Evolutionary conservation across 2,888 invertebrate genomes (phyloP), one percentile per base, ranked within the genome.

Genomic region (Hesperia comma): DNA sequence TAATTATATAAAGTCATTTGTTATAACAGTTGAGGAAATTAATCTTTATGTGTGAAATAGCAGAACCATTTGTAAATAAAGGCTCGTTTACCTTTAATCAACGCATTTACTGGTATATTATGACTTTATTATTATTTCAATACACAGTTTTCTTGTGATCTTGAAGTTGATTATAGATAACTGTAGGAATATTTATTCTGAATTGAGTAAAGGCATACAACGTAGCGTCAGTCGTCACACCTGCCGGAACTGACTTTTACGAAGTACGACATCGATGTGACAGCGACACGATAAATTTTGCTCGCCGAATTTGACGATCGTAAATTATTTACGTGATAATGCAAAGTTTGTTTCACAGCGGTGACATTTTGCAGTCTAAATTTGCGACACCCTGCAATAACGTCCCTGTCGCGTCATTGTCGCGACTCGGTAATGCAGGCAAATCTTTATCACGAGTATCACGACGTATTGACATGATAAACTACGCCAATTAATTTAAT

Each of bases 1-100:
- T 60, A 33, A 60, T 60, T 46, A 33, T 43, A 19, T 60, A 32
- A 6, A 49, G 49, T 60, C 17, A 49, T 49, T 49, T 15, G 49
- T 33, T 49, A 33, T 49, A 40, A 33, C 17, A 15, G 15, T 60
- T 49, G 33, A n/a, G 32, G 17, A 17, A 33, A 60, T 60, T 49
- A 49, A 60, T 60, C 33, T 49, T 60, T 60, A 21, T 21, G 6
- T 41, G 41, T 41, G 10, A n/a, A 37, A 57, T 41, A 41, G 41
- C 4, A 8, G 10, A 41, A 2, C n/a, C 32, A 57, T 19, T 41
- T 43, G 15, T 15, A 43, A 57, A n/a, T 40, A 40, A 19, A 10
- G 46, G 14, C 46, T 46, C 17, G 21, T 12, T 51, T 51, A 21
- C 12, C 51, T 51, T 51, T 51, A 51, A 51, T 21, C 15, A 21